Evolutionary conservation across 1,140 invertebrate genomes (phyloP).

Genomic region (Thalassaphorura encarpata): DNA sequence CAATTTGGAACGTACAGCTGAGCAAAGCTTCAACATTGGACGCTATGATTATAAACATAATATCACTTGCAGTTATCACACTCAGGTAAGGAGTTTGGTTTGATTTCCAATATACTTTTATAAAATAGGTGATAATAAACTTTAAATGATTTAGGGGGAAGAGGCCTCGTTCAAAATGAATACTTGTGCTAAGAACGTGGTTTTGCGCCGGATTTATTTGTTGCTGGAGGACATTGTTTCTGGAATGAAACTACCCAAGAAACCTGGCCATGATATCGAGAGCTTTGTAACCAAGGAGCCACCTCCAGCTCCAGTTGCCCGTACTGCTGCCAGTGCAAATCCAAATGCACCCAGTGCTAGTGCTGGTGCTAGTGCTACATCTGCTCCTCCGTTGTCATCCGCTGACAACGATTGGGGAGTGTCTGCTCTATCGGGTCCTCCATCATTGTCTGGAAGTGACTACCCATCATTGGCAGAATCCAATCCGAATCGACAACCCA

Average conservation of each 20-base stretch:
- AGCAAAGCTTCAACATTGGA: conserved; percentile 1
- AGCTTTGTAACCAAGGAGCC: background rate
- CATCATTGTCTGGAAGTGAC: too few species aligned
- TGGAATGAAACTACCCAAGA: background rate
- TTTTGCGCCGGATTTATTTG: conserved; percentile 16
- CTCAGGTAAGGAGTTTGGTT: conserved; percentile 2
- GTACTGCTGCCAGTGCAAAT: background rate
- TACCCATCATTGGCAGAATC: too few species aligned
- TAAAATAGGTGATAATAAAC: too few species aligned
- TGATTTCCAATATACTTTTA: background rate
- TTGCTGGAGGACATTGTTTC: conserved; percentile 19
- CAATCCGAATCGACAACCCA: too few species aligned
- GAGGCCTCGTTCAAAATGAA: conserved; percentile 23
- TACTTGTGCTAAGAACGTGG: conserved; percentile 19
- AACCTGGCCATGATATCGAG: background rate
- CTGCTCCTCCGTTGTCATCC: too few species aligned
- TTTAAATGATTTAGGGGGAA: too few species aligned
- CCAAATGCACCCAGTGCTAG: too few species aligned
- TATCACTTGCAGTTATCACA: conserved; percentile 23
- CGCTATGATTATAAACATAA: conserved; percentile 19
- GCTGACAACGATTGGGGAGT: too few species aligned
- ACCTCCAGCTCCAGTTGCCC: background rate
- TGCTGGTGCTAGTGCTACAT: too few species aligned
- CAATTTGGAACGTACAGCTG: background rate
- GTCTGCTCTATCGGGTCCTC: too few species aligned